Base-by-base conservation (phyloP, 2,888 invertebrate species). In the Agrilus cyanescens region DNA sequence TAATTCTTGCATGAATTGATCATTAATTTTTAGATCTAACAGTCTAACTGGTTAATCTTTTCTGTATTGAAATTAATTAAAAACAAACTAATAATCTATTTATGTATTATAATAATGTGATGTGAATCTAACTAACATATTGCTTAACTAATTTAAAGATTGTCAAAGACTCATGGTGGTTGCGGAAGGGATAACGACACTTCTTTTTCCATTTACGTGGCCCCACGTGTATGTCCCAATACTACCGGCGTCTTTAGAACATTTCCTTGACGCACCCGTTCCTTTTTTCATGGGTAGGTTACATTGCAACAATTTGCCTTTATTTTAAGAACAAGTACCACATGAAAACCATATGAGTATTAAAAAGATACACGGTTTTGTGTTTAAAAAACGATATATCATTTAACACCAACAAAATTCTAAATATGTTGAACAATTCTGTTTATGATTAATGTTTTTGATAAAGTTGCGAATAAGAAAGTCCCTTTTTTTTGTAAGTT, bases 191-290 rank as follows among this genome's bases (percentile, higher is more conserved):
- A 78, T 96, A 53, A 86, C 85, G 3, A 76, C 88, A 0, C 71
- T 98, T 16, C 70, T 96, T 32, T 86, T 96, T 59, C 98, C 98
- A 2, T 98, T 97, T 64, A 75, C 82, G 18, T 98, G 98, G 98
- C 94, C 95, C 40, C 96, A 98, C 66, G 96, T 98, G 3, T 98
- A 98, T 68, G 98, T 97, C 46, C 98, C 98, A 20, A 95, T 98
- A 59, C 72, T 98, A 56, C 98, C 98, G 1, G 88, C 94, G 38
- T 85, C 90, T 13, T 71, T 95, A 47, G 85, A 90, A 65, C 94
- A 96, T 63, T 98, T 98, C 68, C 75, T 98, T 37, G 98, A 99
- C 69, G 98, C 98, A 4, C 98, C 98, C 0, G 96, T 98, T 41
- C 98, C 98, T 30, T 99, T 94, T 68, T 85, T 99, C 46, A 98